Evolutionary conservation across 2,113 vertebrate species (phyloP).

Genomic region (Vulpes vulpes): DNA sequence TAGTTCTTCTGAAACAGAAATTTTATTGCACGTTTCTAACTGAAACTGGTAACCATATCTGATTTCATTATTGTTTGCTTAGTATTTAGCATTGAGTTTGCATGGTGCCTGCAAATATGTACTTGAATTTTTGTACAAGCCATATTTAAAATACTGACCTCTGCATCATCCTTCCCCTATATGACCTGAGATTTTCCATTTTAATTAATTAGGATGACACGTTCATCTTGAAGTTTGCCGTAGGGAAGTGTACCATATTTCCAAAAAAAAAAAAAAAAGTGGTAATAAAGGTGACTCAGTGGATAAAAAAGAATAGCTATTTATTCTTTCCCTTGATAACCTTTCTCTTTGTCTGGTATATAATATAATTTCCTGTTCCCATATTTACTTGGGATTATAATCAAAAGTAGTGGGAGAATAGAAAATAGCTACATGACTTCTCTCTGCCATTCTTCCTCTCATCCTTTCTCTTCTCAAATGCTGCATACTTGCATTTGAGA

Average conservation of each 20-base stretch:
- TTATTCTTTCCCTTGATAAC: not conserved
- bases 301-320: not conserved
- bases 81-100: not conserved
- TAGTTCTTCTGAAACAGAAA: not conserved
- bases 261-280: too few relatives aligned
- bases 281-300: not conserved
- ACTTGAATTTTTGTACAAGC: not conserved
- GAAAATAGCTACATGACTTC: not conserved
- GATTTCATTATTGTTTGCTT: conserved; percentile 12
- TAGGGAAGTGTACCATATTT: not conserved
- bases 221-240: not conserved
- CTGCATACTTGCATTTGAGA: not conserved
- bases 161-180: not conserved
- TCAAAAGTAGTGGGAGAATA: not conserved
- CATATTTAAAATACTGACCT: not conserved
- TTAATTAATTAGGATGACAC: not conserved
- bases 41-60: not conserved
- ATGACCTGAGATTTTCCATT: not conserved
- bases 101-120: not conserved
- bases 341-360: not conserved
- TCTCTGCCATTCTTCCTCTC: not conserved
- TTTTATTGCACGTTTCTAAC: not conserved
- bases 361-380: not conserved
- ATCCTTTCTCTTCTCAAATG: not conserved
- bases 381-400: not conserved